Evolutionary conservation across 2,797 vertebrate genomes (phyloP).

Genomic region (Chrysocyon brachyurus): DNA sequence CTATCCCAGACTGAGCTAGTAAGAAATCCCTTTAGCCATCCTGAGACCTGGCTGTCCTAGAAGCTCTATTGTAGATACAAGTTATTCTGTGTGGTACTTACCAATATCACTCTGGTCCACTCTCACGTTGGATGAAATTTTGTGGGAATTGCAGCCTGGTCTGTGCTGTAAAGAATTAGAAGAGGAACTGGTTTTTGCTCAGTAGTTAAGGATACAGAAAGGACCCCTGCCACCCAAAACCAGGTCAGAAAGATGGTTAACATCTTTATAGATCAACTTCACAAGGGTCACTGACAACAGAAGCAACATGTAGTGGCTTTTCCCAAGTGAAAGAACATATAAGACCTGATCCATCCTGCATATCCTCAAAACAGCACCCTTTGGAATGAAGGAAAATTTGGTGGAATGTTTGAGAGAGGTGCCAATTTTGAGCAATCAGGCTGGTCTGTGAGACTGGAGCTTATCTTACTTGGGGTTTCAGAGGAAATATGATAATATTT

Average conservation of each 20-base stretch:
- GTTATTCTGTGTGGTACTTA: background rate
- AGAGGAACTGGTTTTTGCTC: background rate
- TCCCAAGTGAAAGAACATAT: background rate
- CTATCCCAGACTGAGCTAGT: background rate
- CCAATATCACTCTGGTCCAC: background rate
- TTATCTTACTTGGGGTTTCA: background rate
- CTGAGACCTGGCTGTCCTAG: background rate
- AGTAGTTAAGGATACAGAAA: background rate
- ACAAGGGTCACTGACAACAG: background rate
- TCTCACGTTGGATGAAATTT: background rate
- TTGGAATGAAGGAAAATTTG: background rate
- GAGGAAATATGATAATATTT: conserved; percentile 44
- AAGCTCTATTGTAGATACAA: background rate
- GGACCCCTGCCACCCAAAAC: background rate
- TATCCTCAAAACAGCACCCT: background rate
- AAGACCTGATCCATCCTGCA: background rate
- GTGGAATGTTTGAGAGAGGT: background rate
- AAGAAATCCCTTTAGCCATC: background rate
- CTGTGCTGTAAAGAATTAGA: background rate
- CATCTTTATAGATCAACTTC: background rate
- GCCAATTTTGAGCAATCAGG: background rate
- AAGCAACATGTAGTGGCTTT: background rate
- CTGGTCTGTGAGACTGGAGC: background rate
- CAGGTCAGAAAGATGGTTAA: background rate
- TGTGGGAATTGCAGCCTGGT: background rate